Evolutionary conservation across 2,797 vertebrate species (phyloP).

Genomic region (Pangasius larnaudii): DNA sequence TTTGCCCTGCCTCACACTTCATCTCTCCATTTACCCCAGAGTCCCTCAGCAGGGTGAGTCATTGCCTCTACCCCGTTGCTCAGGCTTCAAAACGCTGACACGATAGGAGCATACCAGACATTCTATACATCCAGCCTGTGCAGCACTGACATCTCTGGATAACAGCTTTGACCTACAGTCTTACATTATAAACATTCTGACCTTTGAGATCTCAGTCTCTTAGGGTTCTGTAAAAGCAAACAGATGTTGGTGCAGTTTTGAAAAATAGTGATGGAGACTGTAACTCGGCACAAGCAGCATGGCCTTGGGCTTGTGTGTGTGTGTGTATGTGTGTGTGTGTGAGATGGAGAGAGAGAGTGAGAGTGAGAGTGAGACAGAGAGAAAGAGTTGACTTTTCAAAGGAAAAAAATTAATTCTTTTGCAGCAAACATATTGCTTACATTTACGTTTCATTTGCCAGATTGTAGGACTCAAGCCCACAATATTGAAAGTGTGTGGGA

Average conservation of each 20-base stretch:
- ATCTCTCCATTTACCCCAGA: slow-evolving; percentile 8
- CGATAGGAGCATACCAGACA: slow-evolving; percentile 30
- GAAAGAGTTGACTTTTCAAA: no score
- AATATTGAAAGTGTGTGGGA: not conserved
- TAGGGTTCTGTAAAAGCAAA: slow-evolving; percentile 38
- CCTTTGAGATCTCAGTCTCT: slow-evolving; percentile 7
- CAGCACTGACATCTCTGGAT: slow-evolving; percentile 28
- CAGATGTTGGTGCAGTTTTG: slow-evolving; percentile 39
- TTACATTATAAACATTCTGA: slow-evolving; percentile 17
- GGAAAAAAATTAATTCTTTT: not conserved
- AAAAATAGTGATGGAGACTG: slow-evolving; percentile 24
- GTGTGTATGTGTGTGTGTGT: slow-evolving; percentile 7
- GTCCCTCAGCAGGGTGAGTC: slow-evolving; percentile 17
- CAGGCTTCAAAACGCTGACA: slow-evolving; percentile 6
- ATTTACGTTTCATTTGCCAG: not conserved
- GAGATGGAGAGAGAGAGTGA: no score
- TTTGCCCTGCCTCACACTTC: slow-evolving; percentile 42
- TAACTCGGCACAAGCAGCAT: not conserved
- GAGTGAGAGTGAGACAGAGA: no score
- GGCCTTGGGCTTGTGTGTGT: not conserved
- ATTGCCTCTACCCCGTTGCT: not conserved
- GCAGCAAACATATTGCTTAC: not conserved
- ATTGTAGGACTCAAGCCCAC: not conserved
- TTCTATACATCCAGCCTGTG: slow-evolving; percentile 37
- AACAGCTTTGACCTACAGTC: slow-evolving; percentile 18